These are phyloP conservation scores for Colistium nudipinnis DNA, from an alignment of 2,113 vertebrate genomes.

Conservation along the genomic window DNA sequence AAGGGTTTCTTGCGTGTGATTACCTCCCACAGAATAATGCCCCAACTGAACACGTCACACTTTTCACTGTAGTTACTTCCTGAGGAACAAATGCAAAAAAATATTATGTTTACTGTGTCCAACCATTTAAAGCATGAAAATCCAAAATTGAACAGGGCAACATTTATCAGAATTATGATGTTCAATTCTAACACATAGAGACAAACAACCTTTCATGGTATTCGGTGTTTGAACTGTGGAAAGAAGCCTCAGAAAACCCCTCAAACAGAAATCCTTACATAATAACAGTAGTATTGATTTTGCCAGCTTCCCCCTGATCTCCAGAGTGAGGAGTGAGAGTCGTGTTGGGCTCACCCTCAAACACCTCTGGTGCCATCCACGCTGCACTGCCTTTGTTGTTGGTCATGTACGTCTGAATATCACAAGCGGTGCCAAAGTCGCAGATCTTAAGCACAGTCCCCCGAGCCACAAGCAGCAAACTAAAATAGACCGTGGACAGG, in stretches of 20 bases:
- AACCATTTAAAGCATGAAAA: not conserved
- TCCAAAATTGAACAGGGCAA: too few relatives aligned
- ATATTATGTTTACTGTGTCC: not conserved
- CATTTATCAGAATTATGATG: too few relatives aligned
- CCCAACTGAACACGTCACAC: constrained; percentile 98
- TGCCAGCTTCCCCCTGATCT: not conserved
- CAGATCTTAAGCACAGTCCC: constrained; percentile 97
- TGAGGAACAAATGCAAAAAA: constrained; percentile 51
- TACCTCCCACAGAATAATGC: constrained; percentile 98
- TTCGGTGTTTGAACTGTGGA: too few relatives aligned
- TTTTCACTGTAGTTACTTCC: constrained; percentile 99
- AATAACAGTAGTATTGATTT: too few relatives aligned
- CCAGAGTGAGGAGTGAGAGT: not conserved
- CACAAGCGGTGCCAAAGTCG: constrained; percentile 97
- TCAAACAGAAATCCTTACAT: too few relatives aligned
- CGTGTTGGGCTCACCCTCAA: constrained; percentile 86
- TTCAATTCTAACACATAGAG: not conserved
- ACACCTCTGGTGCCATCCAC: constrained; percentile 98
- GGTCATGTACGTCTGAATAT: constrained; percentile 98
- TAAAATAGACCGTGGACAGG: constrained; percentile 53
- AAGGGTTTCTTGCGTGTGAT: constrained; percentile 98
- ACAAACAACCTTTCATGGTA: not conserved
- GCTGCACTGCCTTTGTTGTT: constrained; percentile 98
- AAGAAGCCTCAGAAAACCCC: too few relatives aligned
- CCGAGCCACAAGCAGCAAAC: constrained; percentile 91